Percentiles rank a stretch among this genome's conserved stretches.
Evolutionary conservation across 2,888 invertebrate species (phyloP).

Genomic region (Zaprionus lineosus): DNA sequence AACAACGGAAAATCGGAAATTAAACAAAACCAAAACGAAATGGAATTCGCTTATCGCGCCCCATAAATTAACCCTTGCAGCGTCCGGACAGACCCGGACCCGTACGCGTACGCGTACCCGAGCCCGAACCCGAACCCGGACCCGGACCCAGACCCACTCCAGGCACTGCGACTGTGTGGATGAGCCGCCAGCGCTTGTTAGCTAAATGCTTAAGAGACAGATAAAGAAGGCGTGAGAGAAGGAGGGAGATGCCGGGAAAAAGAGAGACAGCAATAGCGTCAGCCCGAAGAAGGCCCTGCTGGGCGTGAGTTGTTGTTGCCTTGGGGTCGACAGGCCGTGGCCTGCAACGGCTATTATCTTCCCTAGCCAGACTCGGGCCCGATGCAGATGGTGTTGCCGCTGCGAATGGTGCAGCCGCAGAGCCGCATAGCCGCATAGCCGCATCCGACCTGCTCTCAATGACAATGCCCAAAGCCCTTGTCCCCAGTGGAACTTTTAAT

Average conservation of each 20-base stretch:
- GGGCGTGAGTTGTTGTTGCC: slow-evolving; percentile 55
- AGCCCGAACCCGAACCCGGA: too few relatives aligned
- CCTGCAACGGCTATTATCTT: slow-evolving; percentile 52
- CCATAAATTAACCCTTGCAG: slow-evolving; percentile 79
- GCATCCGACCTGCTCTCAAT: slow-evolving; percentile 47
- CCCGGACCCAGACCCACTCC: neutral
- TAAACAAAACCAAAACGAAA: slow-evolving; percentile 77
- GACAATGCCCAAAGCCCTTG: too few relatives aligned
- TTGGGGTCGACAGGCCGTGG: slow-evolving; percentile 41
- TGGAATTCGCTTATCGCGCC: slow-evolving; percentile 80
- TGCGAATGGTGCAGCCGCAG: slow-evolving; percentile 12
- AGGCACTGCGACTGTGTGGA: slow-evolving; percentile 13
- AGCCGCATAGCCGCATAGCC: too few relatives aligned
- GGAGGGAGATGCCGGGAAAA: slow-evolving; percentile 9
- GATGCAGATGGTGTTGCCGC: slow-evolving; percentile 2
- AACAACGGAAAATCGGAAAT: slow-evolving; percentile 73
- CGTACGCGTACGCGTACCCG: too few relatives aligned
- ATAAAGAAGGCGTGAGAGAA: too few relatives aligned
- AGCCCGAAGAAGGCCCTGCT: slow-evolving; percentile 8
- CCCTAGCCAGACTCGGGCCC: slow-evolving; percentile 3
- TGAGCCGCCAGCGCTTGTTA: slow-evolving; percentile 16
- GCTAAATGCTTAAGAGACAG: neutral
- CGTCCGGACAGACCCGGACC: slow-evolving; percentile 35
- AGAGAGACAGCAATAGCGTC: neutral
- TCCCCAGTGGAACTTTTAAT: slow-evolving; percentile 23